Evolutionary conservation across 2,797 vertebrate genomes (phyloP).

Genomic region (Sebastes paucispinis): DNA sequence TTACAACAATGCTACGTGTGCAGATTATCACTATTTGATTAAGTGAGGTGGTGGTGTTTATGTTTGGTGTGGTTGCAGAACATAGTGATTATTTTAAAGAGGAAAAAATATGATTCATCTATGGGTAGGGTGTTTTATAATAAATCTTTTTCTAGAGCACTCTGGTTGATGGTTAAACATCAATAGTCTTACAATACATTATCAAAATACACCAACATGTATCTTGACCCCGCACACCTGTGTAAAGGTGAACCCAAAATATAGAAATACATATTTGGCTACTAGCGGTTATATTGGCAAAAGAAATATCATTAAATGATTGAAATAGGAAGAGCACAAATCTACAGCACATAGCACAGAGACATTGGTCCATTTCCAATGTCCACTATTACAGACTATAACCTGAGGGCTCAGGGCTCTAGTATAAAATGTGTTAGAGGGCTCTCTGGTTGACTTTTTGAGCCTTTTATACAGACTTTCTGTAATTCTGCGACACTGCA

Average conservation of each 20-base stretch:
- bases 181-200: not conserved
- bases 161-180: not conserved
- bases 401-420: not conserved
- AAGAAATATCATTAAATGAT: too few species aligned
- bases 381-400: not conserved
- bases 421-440: not conserved
- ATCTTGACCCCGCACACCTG: not conserved
- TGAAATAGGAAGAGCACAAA: too few species aligned
- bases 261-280: not conserved
- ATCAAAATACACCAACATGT: not conserved
- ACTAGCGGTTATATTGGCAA: too few species aligned
- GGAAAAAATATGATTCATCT: not conserved
- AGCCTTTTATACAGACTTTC: not conserved
- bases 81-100: not conserved
- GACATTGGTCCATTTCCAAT: not conserved
- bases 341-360: not conserved
- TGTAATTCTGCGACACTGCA: not conserved
- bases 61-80: not conserved
- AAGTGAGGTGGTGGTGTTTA: not conserved
- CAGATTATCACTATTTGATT: not conserved
- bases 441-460: not conserved
- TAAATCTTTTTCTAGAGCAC: not conserved
- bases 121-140: not conserved
- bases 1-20: not conserved
- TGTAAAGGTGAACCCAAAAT: too few species aligned